phyloP scores from a whole-genome alignment of 2,113 vertebrate species.

The Crotalus helleri region DNA sequence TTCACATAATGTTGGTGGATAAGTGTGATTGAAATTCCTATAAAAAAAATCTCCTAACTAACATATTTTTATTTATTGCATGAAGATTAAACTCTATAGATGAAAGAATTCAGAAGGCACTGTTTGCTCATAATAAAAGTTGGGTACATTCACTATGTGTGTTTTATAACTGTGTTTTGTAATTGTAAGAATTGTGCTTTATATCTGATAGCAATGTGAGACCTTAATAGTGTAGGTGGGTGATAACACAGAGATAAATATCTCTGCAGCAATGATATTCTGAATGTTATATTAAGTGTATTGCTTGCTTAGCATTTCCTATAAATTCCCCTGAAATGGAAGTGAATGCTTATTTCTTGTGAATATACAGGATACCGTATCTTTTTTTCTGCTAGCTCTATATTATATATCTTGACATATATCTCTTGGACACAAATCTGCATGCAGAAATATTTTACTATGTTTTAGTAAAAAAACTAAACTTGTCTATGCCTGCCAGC shows the following conservation, averaged over 20 bases:
- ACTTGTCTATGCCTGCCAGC: not conserved
- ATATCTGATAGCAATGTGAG: slow-evolving; percentile 17
- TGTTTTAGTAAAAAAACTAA: not conserved
- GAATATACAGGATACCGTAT: slow-evolving; percentile 38
- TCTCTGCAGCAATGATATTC: slow-evolving; percentile 24
- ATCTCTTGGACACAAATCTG: not conserved
- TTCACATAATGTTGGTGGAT: not conserved
- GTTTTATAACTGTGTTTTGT: slow-evolving; percentile 10
- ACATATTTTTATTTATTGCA: slow-evolving; percentile 34
- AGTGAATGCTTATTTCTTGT: slow-evolving; percentile 38
- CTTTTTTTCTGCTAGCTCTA: not conserved
- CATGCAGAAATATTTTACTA: not conserved
- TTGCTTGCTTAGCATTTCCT: slow-evolving; percentile 5
- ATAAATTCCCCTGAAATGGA: slow-evolving; percentile 28
- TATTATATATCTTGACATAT: not conserved
- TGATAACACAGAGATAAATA: slow-evolving; percentile 27
- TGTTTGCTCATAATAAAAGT: slow-evolving; percentile 8
- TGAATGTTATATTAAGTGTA: slow-evolving; percentile 35
- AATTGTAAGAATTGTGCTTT: slow-evolving; percentile 46
- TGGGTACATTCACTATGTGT: not conserved
- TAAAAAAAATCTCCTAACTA: slow-evolving; percentile 8
- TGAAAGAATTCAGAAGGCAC: slow-evolving; percentile 23
- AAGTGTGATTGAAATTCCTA: slow-evolving; percentile 25
- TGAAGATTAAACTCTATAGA: slow-evolving; percentile 30
- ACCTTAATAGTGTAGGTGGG: not conserved